Evolutionary conservation across 1,140 invertebrate species (phyloP).

Genomic region (Apocrypta bakeri): DNA sequence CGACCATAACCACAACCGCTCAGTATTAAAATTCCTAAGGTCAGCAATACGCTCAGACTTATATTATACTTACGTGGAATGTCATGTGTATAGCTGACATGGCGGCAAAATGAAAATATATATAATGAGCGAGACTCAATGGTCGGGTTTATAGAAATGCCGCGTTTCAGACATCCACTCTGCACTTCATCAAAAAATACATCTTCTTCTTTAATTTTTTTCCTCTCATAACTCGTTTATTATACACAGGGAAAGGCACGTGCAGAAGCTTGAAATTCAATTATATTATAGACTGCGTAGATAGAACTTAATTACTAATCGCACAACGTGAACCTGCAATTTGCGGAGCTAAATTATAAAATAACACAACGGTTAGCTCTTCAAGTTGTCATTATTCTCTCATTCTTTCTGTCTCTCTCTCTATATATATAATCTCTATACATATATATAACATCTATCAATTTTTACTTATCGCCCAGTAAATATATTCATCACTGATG

Average conservation of each 20-base stretch:
- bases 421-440: too few relatives aligned
- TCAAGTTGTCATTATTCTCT: neutral
- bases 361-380: constrained; percentile 6
- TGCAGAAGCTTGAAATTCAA: neutral
- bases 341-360: neutral
- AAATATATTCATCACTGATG: neutral
- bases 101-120: constrained; percentile 36
- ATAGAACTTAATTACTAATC: constrained; percentile 16
- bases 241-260: neutral
- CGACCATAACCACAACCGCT: neutral
- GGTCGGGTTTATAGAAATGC: neutral
- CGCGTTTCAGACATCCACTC: neutral
- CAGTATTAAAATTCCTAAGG: constrained; percentile 14
- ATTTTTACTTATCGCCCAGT: neutral
- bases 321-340: neutral
- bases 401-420: too few relatives aligned
- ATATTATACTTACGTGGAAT: constrained; percentile 6
- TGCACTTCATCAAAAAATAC: neutral
- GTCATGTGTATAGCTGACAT: neutral
- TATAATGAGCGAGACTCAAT: constrained; percentile 31
- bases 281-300: neutral
- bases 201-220: neutral
- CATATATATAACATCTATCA: too few relatives aligned
- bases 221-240: neutral
- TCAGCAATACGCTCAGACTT: neutral